These are phyloP conservation scores for Apus apus DNA, from an alignment of 2,113 vertebrate genomes.

Conservation along the genomic window DNA sequence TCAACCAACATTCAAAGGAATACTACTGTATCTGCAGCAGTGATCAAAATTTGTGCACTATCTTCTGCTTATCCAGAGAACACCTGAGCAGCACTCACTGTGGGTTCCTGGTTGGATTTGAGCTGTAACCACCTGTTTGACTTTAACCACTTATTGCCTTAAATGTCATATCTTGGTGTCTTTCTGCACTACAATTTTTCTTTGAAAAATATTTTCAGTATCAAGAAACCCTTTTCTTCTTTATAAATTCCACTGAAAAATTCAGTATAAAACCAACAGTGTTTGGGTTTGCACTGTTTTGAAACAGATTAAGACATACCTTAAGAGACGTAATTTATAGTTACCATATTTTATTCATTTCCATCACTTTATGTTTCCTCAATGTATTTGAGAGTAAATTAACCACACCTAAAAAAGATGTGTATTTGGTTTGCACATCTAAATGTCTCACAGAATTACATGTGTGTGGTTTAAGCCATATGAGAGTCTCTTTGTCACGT, in stretches of 20 bases:
- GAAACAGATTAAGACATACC: neutral
- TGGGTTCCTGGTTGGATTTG: neutral
- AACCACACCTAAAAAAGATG: neutral
- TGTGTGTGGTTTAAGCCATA: neutral
- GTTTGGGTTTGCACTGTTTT: neutral
- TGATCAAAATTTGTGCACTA: neutral
- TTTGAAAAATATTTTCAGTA: neutral
- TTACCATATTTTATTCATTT: neutral
- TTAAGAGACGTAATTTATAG: neutral
- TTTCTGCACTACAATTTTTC: neutral
- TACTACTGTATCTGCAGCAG: neutral
- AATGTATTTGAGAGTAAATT: neutral
- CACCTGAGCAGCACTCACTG: neutral
- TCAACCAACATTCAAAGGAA: neutral
- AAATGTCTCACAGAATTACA: neutral
- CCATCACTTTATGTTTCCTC: neutral
- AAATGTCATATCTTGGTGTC: neutral
- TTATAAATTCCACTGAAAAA: neutral
- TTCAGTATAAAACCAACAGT: neutral
- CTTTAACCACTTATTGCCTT: neutral
- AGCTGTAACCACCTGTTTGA: neutral
- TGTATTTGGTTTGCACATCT: neutral
- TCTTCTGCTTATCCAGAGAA: neutral
- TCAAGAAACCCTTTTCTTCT: neutral
- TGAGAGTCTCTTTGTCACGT: neutral